Evolutionary conservation across 2,797 vertebrate species (phyloP).

Genomic region (Sebastes goodei): DNA sequence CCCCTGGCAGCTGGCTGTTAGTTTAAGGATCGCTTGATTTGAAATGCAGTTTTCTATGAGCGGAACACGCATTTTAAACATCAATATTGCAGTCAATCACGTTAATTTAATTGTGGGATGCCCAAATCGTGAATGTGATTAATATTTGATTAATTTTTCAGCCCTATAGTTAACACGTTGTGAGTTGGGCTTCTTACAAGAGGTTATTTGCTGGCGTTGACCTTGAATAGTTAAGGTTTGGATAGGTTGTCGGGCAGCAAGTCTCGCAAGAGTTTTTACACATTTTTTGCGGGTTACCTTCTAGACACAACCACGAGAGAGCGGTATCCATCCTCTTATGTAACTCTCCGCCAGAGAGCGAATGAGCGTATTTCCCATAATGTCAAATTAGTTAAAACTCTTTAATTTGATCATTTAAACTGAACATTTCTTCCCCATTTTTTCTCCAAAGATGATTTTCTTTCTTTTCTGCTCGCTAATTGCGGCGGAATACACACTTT

Average conservation of each 20-base stretch:
- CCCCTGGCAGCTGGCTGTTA: too few relatives aligned
- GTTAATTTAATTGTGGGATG: too few relatives aligned
- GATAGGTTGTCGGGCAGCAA: too few relatives aligned
- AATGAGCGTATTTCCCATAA: neutral
- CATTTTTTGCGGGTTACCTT: too few relatives aligned
- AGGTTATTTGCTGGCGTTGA: neutral
- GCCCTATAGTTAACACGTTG: neutral
- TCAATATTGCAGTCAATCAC: too few relatives aligned
- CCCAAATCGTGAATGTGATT: accelerated
- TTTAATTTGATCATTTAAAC: neutral
- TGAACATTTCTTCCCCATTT: neutral
- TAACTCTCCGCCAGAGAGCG: too few relatives aligned
- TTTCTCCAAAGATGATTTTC: neutral
- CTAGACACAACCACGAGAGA: neutral
- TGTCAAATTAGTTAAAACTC: neutral
- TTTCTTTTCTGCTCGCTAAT: neutral
- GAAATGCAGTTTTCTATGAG: too few relatives aligned
- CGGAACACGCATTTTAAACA: too few relatives aligned
- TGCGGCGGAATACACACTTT: neutral
- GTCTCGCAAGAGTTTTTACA: too few relatives aligned
- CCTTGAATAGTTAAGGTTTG: too few relatives aligned
- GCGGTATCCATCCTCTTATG: neutral
- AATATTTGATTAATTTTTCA: too few relatives aligned
- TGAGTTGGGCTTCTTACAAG: neutral
- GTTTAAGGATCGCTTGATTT: too few relatives aligned